Percentiles rank a stretch among this genome's conserved stretches.
phyloP scores from a whole-genome alignment of 1,140 invertebrate species.

The Pachyrhynchus sulphureomaculatus region DNA sequence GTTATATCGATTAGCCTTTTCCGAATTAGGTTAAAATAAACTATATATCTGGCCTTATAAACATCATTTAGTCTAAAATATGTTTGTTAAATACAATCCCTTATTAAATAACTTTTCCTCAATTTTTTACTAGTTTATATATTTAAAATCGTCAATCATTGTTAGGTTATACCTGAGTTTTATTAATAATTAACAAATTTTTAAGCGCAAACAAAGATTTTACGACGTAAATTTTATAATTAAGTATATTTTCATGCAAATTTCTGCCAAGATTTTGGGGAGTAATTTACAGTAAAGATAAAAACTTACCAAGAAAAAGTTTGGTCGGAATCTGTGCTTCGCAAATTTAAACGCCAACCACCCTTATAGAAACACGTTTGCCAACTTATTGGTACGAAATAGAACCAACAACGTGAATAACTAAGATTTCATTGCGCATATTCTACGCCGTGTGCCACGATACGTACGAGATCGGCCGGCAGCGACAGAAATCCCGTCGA shows the following conservation, averaged over 20 bases:
- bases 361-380: conserved; percentile 47
- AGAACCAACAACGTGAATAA: conserved; percentile 46
- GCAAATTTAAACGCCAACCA: conserved; percentile 40
- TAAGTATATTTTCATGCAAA: background rate
- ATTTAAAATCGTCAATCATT: background rate
- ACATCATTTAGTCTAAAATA: background rate
- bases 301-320: conserved; percentile 28
- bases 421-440: conserved; percentile 42
- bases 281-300: background rate
- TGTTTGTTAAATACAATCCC: too few relatives aligned
- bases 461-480: conserved; percentile 6
- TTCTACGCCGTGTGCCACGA: conserved; percentile 23
- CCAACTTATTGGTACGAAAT: conserved; percentile 49
- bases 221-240: background rate
- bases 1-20: conserved; percentile 3
- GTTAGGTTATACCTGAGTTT: conserved; percentile 3
- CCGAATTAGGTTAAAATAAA: conserved; percentile 16
- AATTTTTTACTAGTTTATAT: background rate
- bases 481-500: conserved; percentile 19
- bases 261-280: background rate
- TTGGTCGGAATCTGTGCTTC: conserved; percentile 24
- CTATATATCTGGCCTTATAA: background rate
- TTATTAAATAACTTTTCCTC: background rate
- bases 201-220: background rate
- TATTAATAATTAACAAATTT: background rate